Base-by-base conservation (phyloP, 92 coral and sea anemone genomes). In the Porites lobata region DNA sequence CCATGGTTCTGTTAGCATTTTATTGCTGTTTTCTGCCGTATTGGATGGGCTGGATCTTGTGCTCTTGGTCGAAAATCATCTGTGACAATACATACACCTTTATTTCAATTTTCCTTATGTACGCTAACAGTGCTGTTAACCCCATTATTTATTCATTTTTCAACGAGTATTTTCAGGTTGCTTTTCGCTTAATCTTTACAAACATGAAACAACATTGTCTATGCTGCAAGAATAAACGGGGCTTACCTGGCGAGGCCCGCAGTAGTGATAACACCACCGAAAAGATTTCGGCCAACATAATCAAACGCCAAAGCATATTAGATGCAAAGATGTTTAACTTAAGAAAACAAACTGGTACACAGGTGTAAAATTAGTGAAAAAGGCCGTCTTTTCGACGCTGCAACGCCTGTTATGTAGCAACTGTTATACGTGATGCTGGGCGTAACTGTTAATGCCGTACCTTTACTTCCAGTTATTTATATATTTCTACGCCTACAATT, bases 61-160 rank as follows among this genome's bases (percentile, higher is more conserved):
- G 95, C 24, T 77, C 88, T 9, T 76, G 66, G 22, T 83, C 32
- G 15, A 71, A 65, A 7, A 17, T 89, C 19, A 85, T 92, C 76
- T 92, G 95, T 38, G 82, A 24, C 71, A 26, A 75, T 0, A 71
- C 82, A 2, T 92, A 84, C 21, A 69, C 76, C 6, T 92, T 92
- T 63, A 86, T 92, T 17, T 70, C 91, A 10, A 92, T 92, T 20
- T 89, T 89, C 26, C 85, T 92, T 8, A 51, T 88, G 6, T 87
- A 92, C 54, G 95, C 95, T 1, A 92, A 91, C 68, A 91, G 91
- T n/a, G 95, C 95, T 20, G 87, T 92, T 8, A 92, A 92, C 62
- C 95, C 95, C 3, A 14, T 85, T 2, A 92, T 92, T 14, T 92
- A 88, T 61, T 84, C 94, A 3, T 70, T 92, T 43, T 92, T 92